Evolutionary conservation across 2,888 invertebrate species (phyloP), one percentile per base, ranked within the genome.

Genomic region (Epinotia bilunana): DNA sequence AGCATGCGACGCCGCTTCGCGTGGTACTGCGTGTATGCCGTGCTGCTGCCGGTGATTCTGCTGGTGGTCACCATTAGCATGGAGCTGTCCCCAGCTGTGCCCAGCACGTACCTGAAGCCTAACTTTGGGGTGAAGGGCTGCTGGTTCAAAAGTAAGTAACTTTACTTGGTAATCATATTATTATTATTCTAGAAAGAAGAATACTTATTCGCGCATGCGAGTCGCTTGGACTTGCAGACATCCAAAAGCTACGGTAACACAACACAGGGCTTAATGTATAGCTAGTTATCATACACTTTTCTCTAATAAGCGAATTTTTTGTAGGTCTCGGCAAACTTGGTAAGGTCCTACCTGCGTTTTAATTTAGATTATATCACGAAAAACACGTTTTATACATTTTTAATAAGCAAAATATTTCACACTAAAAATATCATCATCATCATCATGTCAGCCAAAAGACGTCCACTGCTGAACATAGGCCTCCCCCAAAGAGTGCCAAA

Each of bases 91-190:
- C 95, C 95, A 0, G 94, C 95, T n/a, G 94, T 95, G 49, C 95
- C 95, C 0, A 92, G 93, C 82, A 94, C 95, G 0, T 95, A 95
- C 79, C 89, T 95, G 20, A 95, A 95, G 82, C 95, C 95, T 0
- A 93, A 94, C 80, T 95, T 95, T 78, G 95, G 95, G 23, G 91
- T 91, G 7, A 93, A 93, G 67, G 95, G 94, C 57, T 96, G 96
- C 82, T 95, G 95, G 95, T 95, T 95, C 78, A 90, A 94, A 84
- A 94, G 96, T 96, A 87, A 95, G 95, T 91, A n/a, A 11, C 13
- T 63, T 43, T n/a, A 63, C 11, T 6, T 11, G 18, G 9, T 39
- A 33, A 33, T 1, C 33, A 33, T 39, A 39, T 39, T 39, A 39
- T 39, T 28, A n/a, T n/a, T n/a, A n/a, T n/a, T n/a, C n/a, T n/a